Evolutionary conservation across 2,888 invertebrate species (phyloP), one percentile per base, ranked within the genome.

Genomic region (Stegophylla sp.): DNA sequence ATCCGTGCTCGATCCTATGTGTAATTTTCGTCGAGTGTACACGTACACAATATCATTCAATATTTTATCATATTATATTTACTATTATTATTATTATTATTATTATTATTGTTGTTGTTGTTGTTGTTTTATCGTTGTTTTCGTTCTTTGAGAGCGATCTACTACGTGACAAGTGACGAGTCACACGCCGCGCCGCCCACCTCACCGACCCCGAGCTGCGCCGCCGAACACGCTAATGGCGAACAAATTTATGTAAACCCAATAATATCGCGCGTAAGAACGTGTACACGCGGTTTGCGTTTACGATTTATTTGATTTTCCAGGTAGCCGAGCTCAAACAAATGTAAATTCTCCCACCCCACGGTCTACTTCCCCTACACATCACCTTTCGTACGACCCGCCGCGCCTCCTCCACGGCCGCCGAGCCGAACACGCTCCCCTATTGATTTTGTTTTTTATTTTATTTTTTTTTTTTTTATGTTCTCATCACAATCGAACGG

Each of bases 301-400:
- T 76, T 76, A 76, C 43, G 53, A 51, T 61, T 69, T 61, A 71
- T 79, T 77, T 69, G 77, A 77, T 77, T 77, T 79, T 79, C 69
- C 79, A 79, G 61, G 69, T 79, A 79, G 79, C 51, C 79, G 61
- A 61, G 51, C 26, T 79, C 79, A 79, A 79, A 79, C 79, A 71
- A 79, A 79, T 79, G 79, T 79, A 79, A 79, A 79, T 79, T 79
- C n/a, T n/a, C 61, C 41, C 41, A 41, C 56, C 43, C 23, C 41
- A 34, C 34, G 34, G 45, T 17, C n/a, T 20, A 12, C 61, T 9
- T n/a, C 12, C 45, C 26, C 45, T 34, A 12, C 51, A n/a, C 59
- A 23, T 56, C 56, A 41, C 34, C 56, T 56, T 53, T 48, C 1
- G 45, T 59, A 15, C 13, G 5, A 20, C 9, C 12, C 3, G 28